Conservation (phyloP, 2,797 vertebrate genomes). For the Galagoides demidoff region DNA sequence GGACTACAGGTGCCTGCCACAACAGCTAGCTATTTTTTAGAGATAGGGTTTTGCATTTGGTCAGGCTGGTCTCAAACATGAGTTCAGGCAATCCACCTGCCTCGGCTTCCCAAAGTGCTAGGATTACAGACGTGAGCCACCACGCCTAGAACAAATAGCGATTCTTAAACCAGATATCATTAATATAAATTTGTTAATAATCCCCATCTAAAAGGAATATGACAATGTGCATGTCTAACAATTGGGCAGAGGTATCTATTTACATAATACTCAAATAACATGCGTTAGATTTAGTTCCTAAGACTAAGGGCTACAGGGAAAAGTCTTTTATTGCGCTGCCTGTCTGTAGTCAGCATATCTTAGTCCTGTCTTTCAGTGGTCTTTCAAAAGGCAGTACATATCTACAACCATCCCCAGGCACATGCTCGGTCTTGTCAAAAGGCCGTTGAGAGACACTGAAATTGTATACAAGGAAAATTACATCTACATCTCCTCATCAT, state of each 20-base stretch:
- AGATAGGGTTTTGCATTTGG: no score
- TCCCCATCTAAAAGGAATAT: neutral
- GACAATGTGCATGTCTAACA: neutral
- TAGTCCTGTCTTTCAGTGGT: neutral
- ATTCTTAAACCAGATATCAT: neutral
- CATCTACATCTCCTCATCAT: neutral
- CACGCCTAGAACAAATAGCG: neutral
- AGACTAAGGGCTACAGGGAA: neutral
- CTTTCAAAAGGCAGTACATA: neutral
- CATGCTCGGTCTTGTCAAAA: neutral
- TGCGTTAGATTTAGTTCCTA: neutral
- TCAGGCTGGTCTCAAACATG: no score
- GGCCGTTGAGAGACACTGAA: neutral
- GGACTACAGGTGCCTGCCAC: no score
- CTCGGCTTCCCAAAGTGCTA: no score
- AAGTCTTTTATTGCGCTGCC: neutral
- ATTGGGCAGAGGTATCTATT: neutral
- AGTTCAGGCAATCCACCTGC: no score
- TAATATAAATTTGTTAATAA: neutral
- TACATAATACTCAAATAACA: neutral
- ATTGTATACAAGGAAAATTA: conserved; percentile 24
- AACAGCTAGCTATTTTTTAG: no score
- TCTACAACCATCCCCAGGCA: rapidly evolving
- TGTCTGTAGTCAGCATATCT: neutral
- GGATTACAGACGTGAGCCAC: no score